phyloP scores from a whole-genome alignment of 2,113 vertebrate species.

The Hucho hucho region DNA sequence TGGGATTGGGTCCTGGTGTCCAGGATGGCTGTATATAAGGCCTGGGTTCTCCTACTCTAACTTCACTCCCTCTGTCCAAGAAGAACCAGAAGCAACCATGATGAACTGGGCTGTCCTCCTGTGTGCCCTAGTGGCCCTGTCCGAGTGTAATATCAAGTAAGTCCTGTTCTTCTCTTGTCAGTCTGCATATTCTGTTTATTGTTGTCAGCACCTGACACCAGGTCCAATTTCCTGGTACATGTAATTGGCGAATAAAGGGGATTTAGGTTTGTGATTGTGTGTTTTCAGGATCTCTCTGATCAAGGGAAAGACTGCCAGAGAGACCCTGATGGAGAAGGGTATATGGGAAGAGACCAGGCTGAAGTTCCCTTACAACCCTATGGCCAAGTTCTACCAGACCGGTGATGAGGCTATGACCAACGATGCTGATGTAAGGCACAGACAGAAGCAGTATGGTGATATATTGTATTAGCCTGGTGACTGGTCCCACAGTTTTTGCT shows the following conservation, averaged over 20 bases:
- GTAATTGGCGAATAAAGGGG: neutral
- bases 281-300: slow-evolving; percentile 71
- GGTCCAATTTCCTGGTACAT: neutral
- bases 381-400: slow-evolving; percentile 45
- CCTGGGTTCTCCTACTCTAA: neutral
- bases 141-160: slow-evolving; percentile 66
- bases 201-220: neutral
- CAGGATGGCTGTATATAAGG: slow-evolving; percentile 45
- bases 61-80: slow-evolving; percentile 1
- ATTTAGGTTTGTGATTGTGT: neutral
- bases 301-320: slow-evolving; percentile 71
- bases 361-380: slow-evolving; percentile 45
- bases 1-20: no score
- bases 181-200: neutral
- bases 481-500: no score
- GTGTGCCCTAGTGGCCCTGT: slow-evolving; percentile 58
- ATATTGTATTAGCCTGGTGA: neutral
- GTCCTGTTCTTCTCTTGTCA: slow-evolving; percentile 14
- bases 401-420: slow-evolving; percentile 65
- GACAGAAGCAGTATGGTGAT: neutral
- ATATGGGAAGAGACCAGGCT: slow-evolving; percentile 63
- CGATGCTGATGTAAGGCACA: slow-evolving; percentile 64
- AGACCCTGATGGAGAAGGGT: slow-evolving; percentile 66
- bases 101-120: slow-evolving; percentile 70
- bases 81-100: slow-evolving; percentile 13